A percentile compares a stretch with the other conserved stretches of the same genome.
Evolutionary conservation across 2,888 invertebrate genomes (phyloP).

Genomic region (Margaritifera margaritifera): DNA sequence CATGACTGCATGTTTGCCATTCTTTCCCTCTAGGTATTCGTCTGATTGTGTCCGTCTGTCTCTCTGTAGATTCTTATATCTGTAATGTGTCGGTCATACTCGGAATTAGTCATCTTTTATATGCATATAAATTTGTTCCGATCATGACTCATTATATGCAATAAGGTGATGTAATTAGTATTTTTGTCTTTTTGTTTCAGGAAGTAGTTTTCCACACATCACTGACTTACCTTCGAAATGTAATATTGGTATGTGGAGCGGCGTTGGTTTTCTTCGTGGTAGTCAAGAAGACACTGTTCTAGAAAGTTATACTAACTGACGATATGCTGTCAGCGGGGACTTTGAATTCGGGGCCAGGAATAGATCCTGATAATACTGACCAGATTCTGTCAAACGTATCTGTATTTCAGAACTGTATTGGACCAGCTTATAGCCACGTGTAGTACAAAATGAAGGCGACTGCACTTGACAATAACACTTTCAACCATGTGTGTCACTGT

Average conservation of each 20-base stretch:
- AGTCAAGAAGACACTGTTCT: no score
- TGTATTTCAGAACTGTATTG: no score
- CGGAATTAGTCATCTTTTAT: neutral
- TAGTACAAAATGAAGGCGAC: no score
- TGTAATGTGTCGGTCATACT: neutral
- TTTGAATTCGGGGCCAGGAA: no score
- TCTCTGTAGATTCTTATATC: neutral
- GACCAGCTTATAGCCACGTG: no score
- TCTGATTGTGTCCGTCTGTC: neutral
- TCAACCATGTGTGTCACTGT: no score
- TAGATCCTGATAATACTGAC: no score
- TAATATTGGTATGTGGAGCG: conserved; percentile 1
- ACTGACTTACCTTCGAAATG: conserved; percentile 12
- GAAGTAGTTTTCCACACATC: conserved; percentile 22
- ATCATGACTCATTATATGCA: neutral
- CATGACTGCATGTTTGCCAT: neutral
- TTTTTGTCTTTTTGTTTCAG: conserved; percentile 15
- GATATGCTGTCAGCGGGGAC: no score
- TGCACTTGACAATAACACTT: no score
- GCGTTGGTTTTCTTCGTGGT: conserved; percentile 8
- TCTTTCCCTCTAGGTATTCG: neutral
- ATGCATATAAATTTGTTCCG: neutral
- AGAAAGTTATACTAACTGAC: no score
- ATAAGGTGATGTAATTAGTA: neutral
- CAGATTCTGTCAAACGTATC: no score